Evolutionary conservation across 2,113 vertebrate genomes (phyloP), one percentile per base, ranked within the genome.

Genomic region (Nothoprocta pentlandii): DNA sequence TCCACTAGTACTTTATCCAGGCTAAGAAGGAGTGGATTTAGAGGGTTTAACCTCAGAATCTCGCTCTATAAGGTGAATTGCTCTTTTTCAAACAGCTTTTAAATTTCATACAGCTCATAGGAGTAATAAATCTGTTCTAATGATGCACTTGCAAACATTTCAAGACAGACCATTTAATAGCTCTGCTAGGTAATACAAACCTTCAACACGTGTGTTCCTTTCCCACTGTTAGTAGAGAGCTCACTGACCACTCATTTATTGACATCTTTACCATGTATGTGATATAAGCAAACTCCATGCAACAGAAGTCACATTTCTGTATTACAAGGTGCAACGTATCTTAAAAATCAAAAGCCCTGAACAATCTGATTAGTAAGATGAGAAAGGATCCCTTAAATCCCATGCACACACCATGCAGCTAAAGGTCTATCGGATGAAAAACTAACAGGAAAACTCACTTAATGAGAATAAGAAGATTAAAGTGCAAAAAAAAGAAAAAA

Each of bases 291-390:
- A 58, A 77, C 4, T 16, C 67, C 79, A 46, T 63, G 86, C 87
- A 86, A 51, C 34, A 54, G 59, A 71, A 10, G 20, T 34, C 26
- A 76, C 58, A 66, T 17, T 32, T 67, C 51, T 36, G 76, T 89
- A 68, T 42, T 86, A 67, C 22, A 44, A 95, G 78, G 28, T 11
- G 3, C 36, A 66, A n/a, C 15, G 5, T 46, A 39, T 79, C 49
- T 62, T 44, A 87, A 51, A 85, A 85, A 77, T 63, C 46, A 32
- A 15, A 46, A 34, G 61, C 26, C 4, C 7, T 39, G 44, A 87
- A 87, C 59, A 93, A 82, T 46, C 54, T 58, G 36, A 80, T 97
- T 94, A 97, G 95, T 70, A 85, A 83, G n/a, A 47, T 42, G 86
- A n/a, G 56, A 59, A 83, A 79, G 25, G 34, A 89, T 30, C 39